Base-by-base conservation (phyloP, 2,888 invertebrate species). In the Crocallis elinguaria region DNA sequence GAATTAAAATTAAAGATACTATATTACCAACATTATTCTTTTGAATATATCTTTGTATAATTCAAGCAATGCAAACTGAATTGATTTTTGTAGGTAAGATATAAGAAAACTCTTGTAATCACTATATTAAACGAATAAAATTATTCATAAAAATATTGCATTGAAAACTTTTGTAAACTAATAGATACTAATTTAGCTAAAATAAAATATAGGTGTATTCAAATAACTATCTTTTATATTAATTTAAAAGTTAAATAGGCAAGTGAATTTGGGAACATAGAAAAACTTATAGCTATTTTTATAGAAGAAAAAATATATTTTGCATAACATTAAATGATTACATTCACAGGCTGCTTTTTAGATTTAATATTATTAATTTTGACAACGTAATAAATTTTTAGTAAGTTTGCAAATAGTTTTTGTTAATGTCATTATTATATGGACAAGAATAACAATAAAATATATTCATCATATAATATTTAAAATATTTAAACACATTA, bases 281-380 rank as follows among this genome's bases (percentile, higher is more conserved):
- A 70, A 57, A 51, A 67, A 67, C 56, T 66, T 67, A 71, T 79
- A 75, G 75, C 67, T 73, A 75, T 79, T 79, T 77, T 74, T 75
- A 68, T 75, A 75, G 66, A 36, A 57, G 35, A 41, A 41, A 42
- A 48, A 32, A 43, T 30, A 27, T 25, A 27, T 25, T 14, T 21
- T 23, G 44, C 41, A 30, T 37, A 53, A 48, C 33, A 33, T 49
- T 33, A 32, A 13, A 43, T 13, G 25, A 37, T 37, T 36, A 46
- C 1, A 25, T 9, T n/a, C n/a, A n/a, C n/a, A n/a, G n/a, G n/a
- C n/a, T n/a, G n/a, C n/a, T n/a, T n/a, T n/a, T n/a, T n/a, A n/a
- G n/a, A n/a, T n/a, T n/a, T n/a, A n/a, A n/a, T n/a, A n/a, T n/a
- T n/a, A n/a, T n/a, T n/a, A n/a, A n/a, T n/a, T n/a, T n/a, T n/a